Base-by-base conservation (phyloP, 2,113 vertebrate species). In the Gorsachius goisagi region DNA sequence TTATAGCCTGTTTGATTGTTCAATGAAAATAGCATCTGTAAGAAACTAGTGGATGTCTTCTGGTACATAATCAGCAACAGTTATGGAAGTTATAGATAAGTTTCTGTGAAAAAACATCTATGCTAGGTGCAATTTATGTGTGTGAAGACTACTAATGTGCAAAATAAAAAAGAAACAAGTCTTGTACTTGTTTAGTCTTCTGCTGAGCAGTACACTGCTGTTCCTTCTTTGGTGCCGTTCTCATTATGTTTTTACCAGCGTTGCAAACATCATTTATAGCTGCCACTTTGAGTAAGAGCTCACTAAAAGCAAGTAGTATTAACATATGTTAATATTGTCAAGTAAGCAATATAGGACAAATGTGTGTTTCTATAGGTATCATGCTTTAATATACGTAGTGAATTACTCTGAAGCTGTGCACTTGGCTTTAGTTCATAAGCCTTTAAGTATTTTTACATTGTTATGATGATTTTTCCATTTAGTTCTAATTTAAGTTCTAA, bases 371-470 rank as follows among this genome's bases (percentile, higher is more conserved):
- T 75, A 0, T 64, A 47, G n/a, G n/a, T 39, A 44, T 2, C 4
- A 3, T 64, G n/a, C 22, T 77, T 0, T 41, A 83, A n/a, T 3
- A 0, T 14, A 59, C 37, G 10, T 37, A 62, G 8, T 53, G 23
- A 73, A 45, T 84, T 90, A 53, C 14, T 66, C 30, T 69, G 67
- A 86, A 73, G 35, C 23, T 62, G 12, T 58, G 24, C 20, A 10
- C 10, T 86, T 76, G 33, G 9, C 75, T 80, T 94, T 80, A 35
- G 21, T 84, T 89, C 9, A 14, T 75, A 55, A 88, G 13, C 21
- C 21, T 85, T 33, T 23, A 74, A 89, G 11, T 56, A 14, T 68
- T 87, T 81, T 32, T 72, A 30, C 8, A 14, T 73, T 19, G 13
- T 30, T 37, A 66, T 60, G 20, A 15, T 33, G 24, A 23, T 23